Percentiles rank a stretch among this genome's conserved stretches.
These are phyloP conservation scores for Clivina fossor DNA, from an alignment of 2,888 invertebrate species.

Conservation along the genomic window DNA sequence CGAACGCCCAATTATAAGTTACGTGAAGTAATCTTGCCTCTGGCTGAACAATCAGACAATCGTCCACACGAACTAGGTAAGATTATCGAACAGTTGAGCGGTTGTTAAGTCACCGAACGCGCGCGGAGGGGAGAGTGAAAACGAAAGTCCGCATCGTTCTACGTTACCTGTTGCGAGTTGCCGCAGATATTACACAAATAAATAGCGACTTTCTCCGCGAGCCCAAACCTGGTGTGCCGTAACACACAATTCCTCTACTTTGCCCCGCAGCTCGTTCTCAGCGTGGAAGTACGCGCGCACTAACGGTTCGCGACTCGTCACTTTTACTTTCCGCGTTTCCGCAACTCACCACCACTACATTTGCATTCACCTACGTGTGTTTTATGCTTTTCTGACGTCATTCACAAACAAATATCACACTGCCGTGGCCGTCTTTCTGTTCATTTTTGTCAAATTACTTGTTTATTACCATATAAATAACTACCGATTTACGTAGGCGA, in stretches of 20 bases:
- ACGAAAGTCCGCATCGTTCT: slow-evolving; percentile 20
- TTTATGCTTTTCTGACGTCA: no score
- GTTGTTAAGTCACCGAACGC: slow-evolving; percentile 21
- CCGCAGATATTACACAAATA: slow-evolving; percentile 30
- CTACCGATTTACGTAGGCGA: no score
- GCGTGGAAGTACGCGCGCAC: slow-evolving; percentile 5
- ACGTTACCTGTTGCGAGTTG: slow-evolving; percentile 18
- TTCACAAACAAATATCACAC: no score
- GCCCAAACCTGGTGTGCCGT: slow-evolving; percentile 22
- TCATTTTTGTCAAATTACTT: no score
- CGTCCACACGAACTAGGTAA: not conserved
- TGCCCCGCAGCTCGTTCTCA: no score
- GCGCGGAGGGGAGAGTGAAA: slow-evolving; percentile 12
- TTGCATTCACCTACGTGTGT: no score
- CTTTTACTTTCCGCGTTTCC: slow-evolving; percentile 15
- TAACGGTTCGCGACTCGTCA: slow-evolving; percentile 7
- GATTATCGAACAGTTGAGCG: slow-evolving; percentile 13
- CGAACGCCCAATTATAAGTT: no score
- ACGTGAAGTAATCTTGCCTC: no score
- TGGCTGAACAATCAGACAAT: not conserved
- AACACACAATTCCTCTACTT: no score
- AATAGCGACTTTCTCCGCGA: slow-evolving; percentile 26
- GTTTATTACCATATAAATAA: no score
- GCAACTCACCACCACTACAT: no score
- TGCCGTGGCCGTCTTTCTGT: no score